Evolutionary conservation across 2,797 vertebrate species (phyloP).

Genomic region (Eptatretus atami): DNA sequence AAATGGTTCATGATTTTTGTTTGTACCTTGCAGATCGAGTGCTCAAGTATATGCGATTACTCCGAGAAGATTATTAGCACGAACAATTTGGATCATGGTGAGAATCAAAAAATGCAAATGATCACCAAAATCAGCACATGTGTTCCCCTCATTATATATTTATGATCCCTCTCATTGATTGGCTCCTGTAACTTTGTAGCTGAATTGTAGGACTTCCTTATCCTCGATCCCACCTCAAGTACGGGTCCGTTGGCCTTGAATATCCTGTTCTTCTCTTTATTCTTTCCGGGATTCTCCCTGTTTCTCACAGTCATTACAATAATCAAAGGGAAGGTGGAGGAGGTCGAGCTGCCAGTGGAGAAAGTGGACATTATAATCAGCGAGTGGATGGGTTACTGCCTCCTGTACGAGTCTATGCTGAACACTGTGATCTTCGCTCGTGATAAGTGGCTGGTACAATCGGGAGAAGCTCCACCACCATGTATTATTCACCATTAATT

Average conservation of each 20-base stretch:
- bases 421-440: slow-evolving; percentile 63
- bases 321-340: slow-evolving; percentile 75
- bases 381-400: slow-evolving; percentile 85
- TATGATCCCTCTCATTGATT: too few relatives aligned
- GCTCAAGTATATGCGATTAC: slow-evolving; percentile 72
- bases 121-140: too few relatives aligned
- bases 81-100: slow-evolving; percentile 59
- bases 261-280: neutral
- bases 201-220: too few relatives aligned
- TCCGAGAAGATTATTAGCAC: slow-evolving; percentile 73
- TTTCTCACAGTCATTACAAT: slow-evolving; percentile 37
- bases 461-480: too few relatives aligned
- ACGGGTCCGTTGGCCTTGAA: too few relatives aligned
- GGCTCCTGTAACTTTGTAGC: too few relatives aligned
- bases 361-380: slow-evolving; percentile 72
- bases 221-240: too few relatives aligned
- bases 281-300: neutral
- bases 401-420: slow-evolving; percentile 77
- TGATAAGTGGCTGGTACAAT: slow-evolving; percentile 65
- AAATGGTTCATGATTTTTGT: too few relatives aligned
- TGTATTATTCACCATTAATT: too few relatives aligned
- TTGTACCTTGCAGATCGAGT: slow-evolving; percentile 31
- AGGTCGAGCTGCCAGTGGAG: slow-evolving; percentile 49
- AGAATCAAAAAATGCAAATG: slow-evolving; percentile 9
- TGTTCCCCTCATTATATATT: too few relatives aligned